These are phyloP conservation scores for Sphaerophoria rueppellii DNA, from an alignment of 2,888 invertebrate species.

Conservation along the genomic window DNA sequence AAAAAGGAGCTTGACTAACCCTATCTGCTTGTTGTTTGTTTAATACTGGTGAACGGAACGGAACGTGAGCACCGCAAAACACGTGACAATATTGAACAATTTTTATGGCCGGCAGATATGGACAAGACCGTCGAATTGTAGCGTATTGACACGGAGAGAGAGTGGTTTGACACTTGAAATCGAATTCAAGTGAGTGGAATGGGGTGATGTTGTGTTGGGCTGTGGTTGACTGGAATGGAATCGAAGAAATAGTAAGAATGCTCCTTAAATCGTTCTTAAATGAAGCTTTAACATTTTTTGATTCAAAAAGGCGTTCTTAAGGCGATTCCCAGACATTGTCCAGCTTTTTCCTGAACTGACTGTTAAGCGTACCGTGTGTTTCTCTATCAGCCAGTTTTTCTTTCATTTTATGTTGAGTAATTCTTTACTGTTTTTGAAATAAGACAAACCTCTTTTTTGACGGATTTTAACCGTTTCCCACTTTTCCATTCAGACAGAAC, in stretches of 20 bases:
- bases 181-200: constrained; percentile 34
- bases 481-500: too few species aligned
- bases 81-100: constrained; percentile 73
- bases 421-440: too few species aligned
- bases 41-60: constrained; percentile 53
- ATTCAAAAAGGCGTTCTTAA: too few species aligned
- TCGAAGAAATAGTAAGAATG: background rate
- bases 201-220: constrained; percentile 1
- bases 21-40: constrained; percentile 5
- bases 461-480: too few species aligned
- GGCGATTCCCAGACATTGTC: too few species aligned
- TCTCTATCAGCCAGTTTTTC: too few species aligned
- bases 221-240: background rate
- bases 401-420: too few species aligned
- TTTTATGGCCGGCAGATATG: constrained; percentile 60
- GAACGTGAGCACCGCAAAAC: constrained; percentile 50
- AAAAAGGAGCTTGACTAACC: constrained; percentile 58
- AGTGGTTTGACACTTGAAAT: constrained; percentile 51
- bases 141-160: background rate
- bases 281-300: too few species aligned
- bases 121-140: constrained; percentile 52
- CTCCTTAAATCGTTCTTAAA: too few species aligned
- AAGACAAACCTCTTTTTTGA: too few species aligned
- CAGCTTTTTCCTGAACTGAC: too few species aligned
- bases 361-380: too few species aligned